Base-by-base conservation (phyloP, 2,797 vertebrate genomes). In the Lates japonicus region DNA sequence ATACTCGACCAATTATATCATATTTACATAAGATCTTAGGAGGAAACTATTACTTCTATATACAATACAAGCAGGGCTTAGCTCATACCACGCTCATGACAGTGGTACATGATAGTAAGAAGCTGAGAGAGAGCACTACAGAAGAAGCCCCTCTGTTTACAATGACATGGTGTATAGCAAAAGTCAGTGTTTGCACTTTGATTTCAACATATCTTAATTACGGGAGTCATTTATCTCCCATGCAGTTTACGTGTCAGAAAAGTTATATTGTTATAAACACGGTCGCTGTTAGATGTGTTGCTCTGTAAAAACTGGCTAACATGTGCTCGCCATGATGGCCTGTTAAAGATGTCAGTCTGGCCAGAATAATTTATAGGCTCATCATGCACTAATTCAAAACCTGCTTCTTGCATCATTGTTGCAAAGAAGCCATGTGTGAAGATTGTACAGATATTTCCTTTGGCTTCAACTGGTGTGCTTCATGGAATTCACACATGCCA, bases 131-230 rank as follows among this genome's bases (percentile, higher is more conserved):
- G 75, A 77, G 71, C 58, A 42, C 20, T 81, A 74, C 67, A 13
- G 62, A 74, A 66, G 82, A 85, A 59, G 77, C 70, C 46, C 48
- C 78, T 76, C 64, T 91, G 89, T 94, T 94, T 92, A 92, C 84
- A 91, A 46, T 78, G 81, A 80, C 82, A 79, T 62, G 68, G 76
- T 89, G 83, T 93, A 60, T 69, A 91, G 80, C 4, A 76, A 66
- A 85, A 84, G 81, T 91, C 90, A 74, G 55, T 89, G 86, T 92
- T 94, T 93, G 83, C 80, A 83, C 83, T 92, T 85, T 82, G 86
- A 92, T 94, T 92, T 91, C 78, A 94, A 87, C 82, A 84, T 84
- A 79, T 92, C 81, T 83, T 93, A 90, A 94, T 95, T 93, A 82
- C 81, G 84, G 70, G 80, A 92, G 82, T 87, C 73, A 90, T 94